These are phyloP conservation scores for Pseudorasbora parva DNA, from an alignment of 2,113 vertebrate genomes.

Conservation along the genomic window DNA sequence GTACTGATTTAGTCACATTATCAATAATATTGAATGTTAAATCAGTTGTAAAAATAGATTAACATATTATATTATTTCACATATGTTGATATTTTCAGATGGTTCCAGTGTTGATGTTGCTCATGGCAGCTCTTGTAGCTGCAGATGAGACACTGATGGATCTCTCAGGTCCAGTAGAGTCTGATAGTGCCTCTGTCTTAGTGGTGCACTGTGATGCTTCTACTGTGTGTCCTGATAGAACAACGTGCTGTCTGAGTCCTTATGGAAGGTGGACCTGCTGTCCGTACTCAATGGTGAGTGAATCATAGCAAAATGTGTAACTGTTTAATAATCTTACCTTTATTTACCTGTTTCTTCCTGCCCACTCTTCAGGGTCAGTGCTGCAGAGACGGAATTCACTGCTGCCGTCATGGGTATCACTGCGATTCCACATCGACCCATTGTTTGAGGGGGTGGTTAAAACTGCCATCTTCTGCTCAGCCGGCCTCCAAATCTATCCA, in stretches of 20 bases:
- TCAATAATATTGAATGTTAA: neutral
- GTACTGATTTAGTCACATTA: neutral
- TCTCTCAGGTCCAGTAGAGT: conserved; percentile 8
- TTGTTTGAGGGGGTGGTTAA: conserved; percentile 56
- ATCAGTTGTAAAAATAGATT: neutral
- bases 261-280: conserved; percentile 67
- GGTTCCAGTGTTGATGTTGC: conserved; percentile 56
- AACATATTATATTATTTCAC: neutral
- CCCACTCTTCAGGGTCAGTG: conserved; percentile 62
- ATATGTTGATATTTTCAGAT: conserved; percentile 62
- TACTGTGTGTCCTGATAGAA: conserved; percentile 46
- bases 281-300: conserved; percentile 60
- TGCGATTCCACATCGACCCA: conserved; percentile 60
- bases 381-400: conserved; percentile 69
- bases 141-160: conserved; percentile 13
- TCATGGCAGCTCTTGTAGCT: conserved; percentile 52
- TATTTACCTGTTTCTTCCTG: neutral
- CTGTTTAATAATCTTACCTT: neutral
- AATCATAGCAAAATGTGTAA: neutral
- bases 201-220: conserved; percentile 63
- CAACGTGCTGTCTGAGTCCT: conserved; percentile 68
- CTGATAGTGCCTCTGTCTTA: neutral
- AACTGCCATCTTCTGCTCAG: conserved; percentile 52
- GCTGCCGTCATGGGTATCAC: conserved; percentile 64
- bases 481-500: conserved; percentile 42